phyloP scores from a whole-genome alignment of 2,888 invertebrate genomes.

The Heteromurus nitidus region DNA sequence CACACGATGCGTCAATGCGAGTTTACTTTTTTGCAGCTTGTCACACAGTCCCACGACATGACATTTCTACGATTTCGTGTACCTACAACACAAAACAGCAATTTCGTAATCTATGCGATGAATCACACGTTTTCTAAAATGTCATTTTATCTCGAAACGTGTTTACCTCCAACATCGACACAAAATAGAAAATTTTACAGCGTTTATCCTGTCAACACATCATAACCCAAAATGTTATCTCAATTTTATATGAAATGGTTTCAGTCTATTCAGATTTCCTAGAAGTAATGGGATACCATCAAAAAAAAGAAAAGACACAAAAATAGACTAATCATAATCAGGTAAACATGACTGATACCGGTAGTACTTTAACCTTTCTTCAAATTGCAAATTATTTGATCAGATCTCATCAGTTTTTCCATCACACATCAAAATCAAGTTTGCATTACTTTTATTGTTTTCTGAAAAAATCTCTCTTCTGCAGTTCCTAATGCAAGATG shows the following conservation, averaged over 20 bases:
- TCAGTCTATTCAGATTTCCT: not conserved
- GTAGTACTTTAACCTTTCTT: slow-evolving; percentile 14
- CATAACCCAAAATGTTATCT: too few species aligned
- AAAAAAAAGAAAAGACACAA: not conserved
- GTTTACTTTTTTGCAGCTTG: not conserved
- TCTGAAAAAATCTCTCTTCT: not conserved
- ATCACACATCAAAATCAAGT: not conserved
- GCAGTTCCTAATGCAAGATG: not conserved
- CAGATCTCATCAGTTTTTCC: not conserved
- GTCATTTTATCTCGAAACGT: not conserved
- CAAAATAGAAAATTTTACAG: not conserved
- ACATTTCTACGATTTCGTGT: too few species aligned
- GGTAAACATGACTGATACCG: not conserved
- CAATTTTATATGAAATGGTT: not conserved
- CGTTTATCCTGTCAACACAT: slow-evolving; percentile 13
- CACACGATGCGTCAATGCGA: not conserved
- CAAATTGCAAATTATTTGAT: not conserved
- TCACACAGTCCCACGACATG: too few species aligned
- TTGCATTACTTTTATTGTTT: not conserved
- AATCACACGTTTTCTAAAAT: slow-evolving; percentile 23
- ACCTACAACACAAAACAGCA: too few species aligned
- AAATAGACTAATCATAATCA: not conserved
- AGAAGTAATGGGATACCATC: not conserved
- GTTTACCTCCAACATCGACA: not conserved
- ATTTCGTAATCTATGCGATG: not conserved